Evolutionary conservation across 2,888 invertebrate genomes (phyloP).

Genomic region (Clepsis dumicolana): DNA sequence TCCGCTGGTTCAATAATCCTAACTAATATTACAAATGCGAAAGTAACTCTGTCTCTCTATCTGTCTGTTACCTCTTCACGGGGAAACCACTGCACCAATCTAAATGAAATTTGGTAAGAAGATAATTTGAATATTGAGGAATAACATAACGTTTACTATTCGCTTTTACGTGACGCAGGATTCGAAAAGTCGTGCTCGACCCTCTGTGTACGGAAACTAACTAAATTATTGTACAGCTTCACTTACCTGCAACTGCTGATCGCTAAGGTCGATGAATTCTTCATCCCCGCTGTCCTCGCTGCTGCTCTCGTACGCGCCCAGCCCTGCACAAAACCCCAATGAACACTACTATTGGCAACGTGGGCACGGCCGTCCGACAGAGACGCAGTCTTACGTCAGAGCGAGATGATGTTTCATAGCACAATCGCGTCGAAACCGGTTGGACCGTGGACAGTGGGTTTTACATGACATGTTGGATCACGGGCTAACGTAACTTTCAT

Average conservation of each 20-base stretch:
- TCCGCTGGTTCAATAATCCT: too few relatives aligned
- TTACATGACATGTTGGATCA: background rate
- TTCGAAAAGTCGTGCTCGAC: too few relatives aligned
- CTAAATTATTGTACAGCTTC: slow-evolving; percentile 58
- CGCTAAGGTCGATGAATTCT: slow-evolving; percentile 84
- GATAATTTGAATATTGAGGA: too few relatives aligned
- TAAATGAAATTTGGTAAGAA: too few relatives aligned
- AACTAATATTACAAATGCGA: too few relatives aligned
- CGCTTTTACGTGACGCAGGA: too few relatives aligned
- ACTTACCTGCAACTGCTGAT: slow-evolving; percentile 89
- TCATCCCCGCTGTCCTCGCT: slow-evolving; percentile 86
- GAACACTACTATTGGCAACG: background rate
- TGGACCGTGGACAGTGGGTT: background rate
- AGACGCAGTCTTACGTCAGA: background rate
- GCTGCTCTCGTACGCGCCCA: slow-evolving; percentile 94
- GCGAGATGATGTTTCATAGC: background rate
- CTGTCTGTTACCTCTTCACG: too few relatives aligned
- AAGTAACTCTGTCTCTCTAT: too few relatives aligned
- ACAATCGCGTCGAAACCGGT: background rate
- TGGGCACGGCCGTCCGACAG: background rate
- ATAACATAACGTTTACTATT: too few relatives aligned
- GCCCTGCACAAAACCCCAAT: slow-evolving; percentile 86
- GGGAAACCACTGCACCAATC: too few relatives aligned
- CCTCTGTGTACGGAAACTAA: too few relatives aligned
- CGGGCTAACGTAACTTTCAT: slow-evolving; percentile 18